Evolutionary conservation across 2,113 vertebrate species (phyloP).

Genomic region (Rattus norvegicus): DNA sequence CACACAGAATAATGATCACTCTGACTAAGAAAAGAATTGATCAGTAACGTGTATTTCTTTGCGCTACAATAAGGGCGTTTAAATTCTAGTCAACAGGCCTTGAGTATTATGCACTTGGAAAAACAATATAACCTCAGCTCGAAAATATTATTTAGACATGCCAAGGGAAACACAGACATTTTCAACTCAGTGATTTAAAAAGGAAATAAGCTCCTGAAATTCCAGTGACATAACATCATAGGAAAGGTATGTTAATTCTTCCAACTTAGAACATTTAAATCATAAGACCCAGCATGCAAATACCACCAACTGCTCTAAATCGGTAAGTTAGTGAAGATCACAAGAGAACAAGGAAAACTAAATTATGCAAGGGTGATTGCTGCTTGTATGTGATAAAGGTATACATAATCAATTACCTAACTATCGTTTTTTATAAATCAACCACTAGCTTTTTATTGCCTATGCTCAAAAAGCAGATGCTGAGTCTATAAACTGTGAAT

Average conservation of each 20-base stretch:
- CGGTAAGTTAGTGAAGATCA: slow-evolving; percentile 14
- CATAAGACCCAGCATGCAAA: background rate
- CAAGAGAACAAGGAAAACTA: background rate
- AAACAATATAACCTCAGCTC: slow-evolving; percentile 57
- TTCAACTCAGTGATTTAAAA: slow-evolving; percentile 53
- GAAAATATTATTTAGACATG: slow-evolving; percentile 14
- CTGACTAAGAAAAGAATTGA: slow-evolving; percentile 29
- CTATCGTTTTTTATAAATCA: slow-evolving; percentile 68
- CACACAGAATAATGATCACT: slow-evolving; percentile 33
- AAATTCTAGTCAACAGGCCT: slow-evolving; percentile 52
- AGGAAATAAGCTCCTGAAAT: slow-evolving; percentile 15
- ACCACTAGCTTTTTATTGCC: slow-evolving; percentile 49
- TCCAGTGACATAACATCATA: slow-evolving; percentile 11
- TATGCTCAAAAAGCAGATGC: slow-evolving; percentile 71
- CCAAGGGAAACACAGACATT: slow-evolving; percentile 57
- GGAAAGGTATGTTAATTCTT: slow-evolving; percentile 31
- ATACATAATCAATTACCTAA: slow-evolving; percentile 30
- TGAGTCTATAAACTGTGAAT: slow-evolving; percentile 68
- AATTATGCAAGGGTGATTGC: slow-evolving; percentile 7
- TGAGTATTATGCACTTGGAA: slow-evolving; percentile 56
- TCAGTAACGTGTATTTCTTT: slow-evolving; percentile 32
- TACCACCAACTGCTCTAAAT: slow-evolving; percentile 4
- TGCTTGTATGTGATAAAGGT: background rate
- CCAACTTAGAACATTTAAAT: slow-evolving; percentile 45
- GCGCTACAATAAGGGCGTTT: slow-evolving; percentile 47